phyloP scores from a whole-genome alignment of 2,113 vertebrate species.

The Pedionomus torquatus region DNA sequence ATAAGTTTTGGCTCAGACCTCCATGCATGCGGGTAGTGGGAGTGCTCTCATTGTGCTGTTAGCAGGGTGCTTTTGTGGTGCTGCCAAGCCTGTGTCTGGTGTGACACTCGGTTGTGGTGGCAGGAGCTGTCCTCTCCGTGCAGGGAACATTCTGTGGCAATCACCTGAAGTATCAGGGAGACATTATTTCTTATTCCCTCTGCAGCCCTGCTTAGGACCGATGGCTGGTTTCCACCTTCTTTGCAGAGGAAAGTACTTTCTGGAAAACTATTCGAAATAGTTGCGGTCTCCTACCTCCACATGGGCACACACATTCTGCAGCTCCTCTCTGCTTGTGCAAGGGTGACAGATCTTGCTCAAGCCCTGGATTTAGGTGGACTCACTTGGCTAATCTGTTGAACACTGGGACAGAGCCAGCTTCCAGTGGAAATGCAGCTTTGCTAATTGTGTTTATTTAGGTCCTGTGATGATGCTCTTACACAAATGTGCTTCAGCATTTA shows the following conservation, averaged over 20 bases:
- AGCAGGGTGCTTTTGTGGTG: neutral
- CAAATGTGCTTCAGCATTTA: neutral
- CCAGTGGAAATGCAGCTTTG: neutral
- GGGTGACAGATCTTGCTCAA: neutral
- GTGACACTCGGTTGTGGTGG: neutral
- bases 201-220: too few relatives aligned
- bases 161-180: neutral
- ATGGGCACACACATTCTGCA: accelerated
- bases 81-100: neutral
- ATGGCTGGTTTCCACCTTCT: neutral
- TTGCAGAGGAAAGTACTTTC: neutral
- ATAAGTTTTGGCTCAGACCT: neutral
- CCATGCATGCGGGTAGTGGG: accelerated
- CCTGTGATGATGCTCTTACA: neutral
- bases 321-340: neutral
- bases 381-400: neutral
- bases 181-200: neutral
- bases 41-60: neutral
- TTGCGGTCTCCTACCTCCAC: accelerated
- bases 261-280: neutral
- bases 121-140: neutral
- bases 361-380: neutral
- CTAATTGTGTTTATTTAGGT: neutral
- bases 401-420: neutral
- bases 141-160: accelerated